phyloP scores from a whole-genome alignment of 2,888 invertebrate genomes.

The Drosophila anceps region DNA sequence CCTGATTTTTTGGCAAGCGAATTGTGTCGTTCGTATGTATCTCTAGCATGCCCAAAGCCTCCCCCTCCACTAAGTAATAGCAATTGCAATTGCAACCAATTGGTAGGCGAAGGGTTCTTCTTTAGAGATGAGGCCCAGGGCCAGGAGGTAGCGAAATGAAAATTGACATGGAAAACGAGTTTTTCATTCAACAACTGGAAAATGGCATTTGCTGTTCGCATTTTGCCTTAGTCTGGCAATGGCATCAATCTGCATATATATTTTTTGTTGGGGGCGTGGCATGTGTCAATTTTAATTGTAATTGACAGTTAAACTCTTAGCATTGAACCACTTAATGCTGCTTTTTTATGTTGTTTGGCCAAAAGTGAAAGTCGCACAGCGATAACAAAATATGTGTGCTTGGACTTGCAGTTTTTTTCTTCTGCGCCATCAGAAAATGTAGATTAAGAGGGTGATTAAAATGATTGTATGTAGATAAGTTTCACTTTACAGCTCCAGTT shows the following conservation, averaged over 20 bases:
- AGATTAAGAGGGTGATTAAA: constrained; percentile 2
- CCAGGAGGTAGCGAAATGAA: constrained; percentile 37
- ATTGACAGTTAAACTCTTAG: constrained; percentile 35
- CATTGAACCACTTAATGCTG: constrained; percentile 31
- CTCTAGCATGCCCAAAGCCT: constrained; percentile 39
- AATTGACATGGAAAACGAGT: constrained; percentile 53
- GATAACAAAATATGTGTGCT: neutral
- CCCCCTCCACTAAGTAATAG: constrained; percentile 24
- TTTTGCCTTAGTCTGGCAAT: constrained; percentile 35
- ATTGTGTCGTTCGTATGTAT: constrained; percentile 76
- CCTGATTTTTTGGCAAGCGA: constrained; percentile 62
- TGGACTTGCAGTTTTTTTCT: neutral
- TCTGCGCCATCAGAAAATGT: constrained; percentile 1
- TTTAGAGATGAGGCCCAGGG: neutral
- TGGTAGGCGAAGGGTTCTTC: neutral
- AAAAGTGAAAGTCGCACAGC: constrained; percentile 48
- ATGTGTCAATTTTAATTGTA: constrained; percentile 26
- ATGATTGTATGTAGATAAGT: constrained; percentile 9
- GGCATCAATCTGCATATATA: constrained; percentile 50
- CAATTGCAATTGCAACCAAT: constrained; percentile 38
- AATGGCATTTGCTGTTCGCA: constrained; percentile 11
- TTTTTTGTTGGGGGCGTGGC: constrained; percentile 35
- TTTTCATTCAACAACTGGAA: constrained; percentile 38
- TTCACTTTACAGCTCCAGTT: constrained; percentile 19
- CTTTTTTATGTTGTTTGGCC: constrained; percentile 3